These are phyloP conservation scores for Oxytorus armatus DNA, from an alignment of 2,888 invertebrate genomes.

Conservation along the genomic window DNA sequence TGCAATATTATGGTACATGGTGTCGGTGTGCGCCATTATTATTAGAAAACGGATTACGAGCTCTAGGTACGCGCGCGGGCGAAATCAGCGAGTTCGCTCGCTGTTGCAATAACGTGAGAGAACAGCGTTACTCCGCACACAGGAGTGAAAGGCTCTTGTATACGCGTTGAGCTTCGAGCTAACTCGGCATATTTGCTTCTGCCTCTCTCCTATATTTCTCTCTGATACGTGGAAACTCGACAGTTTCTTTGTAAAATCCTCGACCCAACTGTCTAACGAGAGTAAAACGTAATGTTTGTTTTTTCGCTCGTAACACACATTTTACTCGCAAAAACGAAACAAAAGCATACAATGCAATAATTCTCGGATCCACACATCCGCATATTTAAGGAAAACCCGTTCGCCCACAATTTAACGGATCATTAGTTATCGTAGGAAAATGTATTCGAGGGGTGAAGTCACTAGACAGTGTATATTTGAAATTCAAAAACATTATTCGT, in stretches of 20 bases:
- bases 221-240: slow-evolving; percentile 26
- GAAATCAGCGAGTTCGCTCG: slow-evolving; percentile 69
- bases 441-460: too few species aligned
- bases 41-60: slow-evolving; percentile 71
- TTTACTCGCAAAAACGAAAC: background rate
- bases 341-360: background rate
- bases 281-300: slow-evolving; percentile 25
- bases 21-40: slow-evolving; percentile 57
- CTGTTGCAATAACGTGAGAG: slow-evolving; percentile 76
- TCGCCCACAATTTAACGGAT: too few species aligned
- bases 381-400: too few species aligned
- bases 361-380: too few species aligned
- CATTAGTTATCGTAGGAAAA: too few species aligned
- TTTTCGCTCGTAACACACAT: background rate
- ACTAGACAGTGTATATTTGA: too few species aligned
- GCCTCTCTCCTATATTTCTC: slow-evolving; percentile 60
- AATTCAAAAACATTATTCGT: too few species aligned
- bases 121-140: slow-evolving; percentile 56
- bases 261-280: slow-evolving; percentile 24
- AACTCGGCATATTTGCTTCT: slow-evolving; percentile 55
- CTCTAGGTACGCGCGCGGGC: slow-evolving; percentile 45
- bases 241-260: slow-evolving; percentile 54
- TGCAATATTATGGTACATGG: slow-evolving; percentile 43
- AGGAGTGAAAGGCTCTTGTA: slow-evolving; percentile 74
- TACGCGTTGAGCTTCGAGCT: slow-evolving; percentile 55